A percentile compares a stretch with the other conserved stretches of the same genome.
These are phyloP conservation scores for Edolisoma coerulescens DNA, from an alignment of 2,113 vertebrate species.

Conservation along the genomic window DNA sequence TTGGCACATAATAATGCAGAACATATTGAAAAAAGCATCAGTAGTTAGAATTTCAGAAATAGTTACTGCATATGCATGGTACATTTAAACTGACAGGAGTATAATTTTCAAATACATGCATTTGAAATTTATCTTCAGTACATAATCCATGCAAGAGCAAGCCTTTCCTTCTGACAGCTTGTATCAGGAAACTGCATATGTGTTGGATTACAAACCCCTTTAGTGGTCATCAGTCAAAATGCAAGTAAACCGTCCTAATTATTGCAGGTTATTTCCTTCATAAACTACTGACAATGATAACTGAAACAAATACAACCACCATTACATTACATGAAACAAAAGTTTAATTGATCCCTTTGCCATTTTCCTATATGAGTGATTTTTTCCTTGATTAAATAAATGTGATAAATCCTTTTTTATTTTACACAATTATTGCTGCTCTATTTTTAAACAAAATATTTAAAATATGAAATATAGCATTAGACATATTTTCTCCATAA, in stretches of 20 bases:
- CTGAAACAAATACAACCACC: neutral
- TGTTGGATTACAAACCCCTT: neutral
- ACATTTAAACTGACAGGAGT: neutral
- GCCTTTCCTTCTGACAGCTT: neutral
- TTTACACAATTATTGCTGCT: neutral
- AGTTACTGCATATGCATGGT: neutral
- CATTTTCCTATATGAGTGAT: neutral
- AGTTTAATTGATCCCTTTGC: neutral
- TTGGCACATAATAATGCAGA: neutral
- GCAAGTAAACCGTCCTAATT: neutral
- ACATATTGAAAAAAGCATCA: neutral
- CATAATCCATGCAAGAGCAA: neutral
- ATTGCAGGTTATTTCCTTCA: neutral
- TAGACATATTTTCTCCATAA: neutral
- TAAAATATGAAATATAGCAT: neutral
- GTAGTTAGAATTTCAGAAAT: neutral
- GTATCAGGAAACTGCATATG: neutral
- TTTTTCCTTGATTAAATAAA: neutral
- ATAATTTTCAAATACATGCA: neutral
- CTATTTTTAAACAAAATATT: neutral
- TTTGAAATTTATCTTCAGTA: neutral
- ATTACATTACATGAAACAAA: neutral
- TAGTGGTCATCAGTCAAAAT: neutral
- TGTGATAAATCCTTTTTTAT: neutral
- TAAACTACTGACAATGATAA: neutral